Base-by-base conservation (phyloP, 2,113 vertebrate species). In the Oophaga pumilio region DNA sequence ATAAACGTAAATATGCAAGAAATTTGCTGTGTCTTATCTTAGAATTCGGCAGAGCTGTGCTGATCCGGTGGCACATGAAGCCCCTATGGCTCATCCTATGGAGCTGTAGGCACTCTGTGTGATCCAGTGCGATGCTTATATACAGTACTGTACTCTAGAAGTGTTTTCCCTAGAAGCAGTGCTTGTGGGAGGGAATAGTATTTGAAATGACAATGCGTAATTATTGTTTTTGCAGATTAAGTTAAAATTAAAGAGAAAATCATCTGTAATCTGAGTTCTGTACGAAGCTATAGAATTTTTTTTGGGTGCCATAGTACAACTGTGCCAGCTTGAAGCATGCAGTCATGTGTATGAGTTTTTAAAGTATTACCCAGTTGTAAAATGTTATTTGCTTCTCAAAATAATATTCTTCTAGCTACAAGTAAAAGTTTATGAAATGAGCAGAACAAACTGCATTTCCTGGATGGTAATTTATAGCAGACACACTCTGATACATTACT, bases 401-500 rank as follows among this genome's bases (percentile, higher is more conserved):
- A 8, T 50, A 66, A 50, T 18, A 82, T 0, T 24, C 10, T 12
- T 28, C 17, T 62, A 43, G 10, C 13, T 50, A n/a, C 18, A 64
- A 33, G 59, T 15, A 82, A 24, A 82, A 8, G 18, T 52, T 60
- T 68, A 15, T 17, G 24, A 82, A 82, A 52, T 68, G 62, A 13
- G 1, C 22, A 50, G 18, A 82, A 66, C 20, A 66, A 68, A 24
- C 49, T 82, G 43, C 18, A 83, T 4, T 49, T 28, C 10, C 64
- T 33, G 49, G 76, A 50, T 56, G 50, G n/a, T 53, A 69, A 69
- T 80, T 33, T 59, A 56, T 56, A 53, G 64, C 62, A 20, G 74
- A 85, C 28, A 13, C 52, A n/a, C 22, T 85, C 14, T 8, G 50
- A 26, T 66, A 85, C 64, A 77, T 76, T 76, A 62, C 57, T 22